A percentile compares a stretch with the other conserved stretches of the same genome.
phyloP scores from a whole-genome alignment of 1,140 invertebrate genomes.

The Drosophila equinoxialis region DNA sequence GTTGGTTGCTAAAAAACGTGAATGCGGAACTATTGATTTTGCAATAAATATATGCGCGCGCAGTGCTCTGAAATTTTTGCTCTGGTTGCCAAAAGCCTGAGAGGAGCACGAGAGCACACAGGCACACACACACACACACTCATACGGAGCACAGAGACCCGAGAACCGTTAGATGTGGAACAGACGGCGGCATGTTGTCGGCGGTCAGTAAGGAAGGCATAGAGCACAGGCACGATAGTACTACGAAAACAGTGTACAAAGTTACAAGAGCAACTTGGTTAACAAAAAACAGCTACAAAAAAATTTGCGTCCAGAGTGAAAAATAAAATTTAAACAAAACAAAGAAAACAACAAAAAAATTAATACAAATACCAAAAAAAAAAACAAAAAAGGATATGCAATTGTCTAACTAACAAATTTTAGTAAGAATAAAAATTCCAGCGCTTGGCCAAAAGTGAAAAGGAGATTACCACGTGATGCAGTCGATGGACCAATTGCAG shows the following conservation, averaged over 20 bases:
- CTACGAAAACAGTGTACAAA: conserved; percentile 11
- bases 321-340: too few species aligned
- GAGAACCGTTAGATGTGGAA: conserved; percentile 9
- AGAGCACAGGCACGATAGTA: conserved; percentile 35
- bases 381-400: too few species aligned
- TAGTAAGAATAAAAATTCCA: not conserved
- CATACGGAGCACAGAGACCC: conserved; percentile 11
- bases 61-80: conserved; percentile 62
- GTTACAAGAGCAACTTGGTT: not conserved
- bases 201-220: conserved; percentile 63
- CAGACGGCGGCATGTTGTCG: conserved; percentile 65
- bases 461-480: conserved; percentile 41
- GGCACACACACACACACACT: not conserved
- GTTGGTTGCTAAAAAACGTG: conserved; percentile 24
- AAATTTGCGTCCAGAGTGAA: not conserved
- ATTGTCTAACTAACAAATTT: too few species aligned
- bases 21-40: conserved; percentile 78
- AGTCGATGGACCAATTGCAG: conserved; percentile 37
- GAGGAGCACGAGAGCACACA: conserved; percentile 18
- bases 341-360: too few species aligned
- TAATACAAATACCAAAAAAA: too few species aligned
- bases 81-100: conserved; percentile 42
- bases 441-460: not conserved
- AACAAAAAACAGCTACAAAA: not conserved
- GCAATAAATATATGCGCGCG: conserved; percentile 75